A percentile compares a stretch with the other conserved stretches of the same genome.
phyloP scores from a whole-genome alignment of 2,113 vertebrate genomes.

The Poecile atricapillus region DNA sequence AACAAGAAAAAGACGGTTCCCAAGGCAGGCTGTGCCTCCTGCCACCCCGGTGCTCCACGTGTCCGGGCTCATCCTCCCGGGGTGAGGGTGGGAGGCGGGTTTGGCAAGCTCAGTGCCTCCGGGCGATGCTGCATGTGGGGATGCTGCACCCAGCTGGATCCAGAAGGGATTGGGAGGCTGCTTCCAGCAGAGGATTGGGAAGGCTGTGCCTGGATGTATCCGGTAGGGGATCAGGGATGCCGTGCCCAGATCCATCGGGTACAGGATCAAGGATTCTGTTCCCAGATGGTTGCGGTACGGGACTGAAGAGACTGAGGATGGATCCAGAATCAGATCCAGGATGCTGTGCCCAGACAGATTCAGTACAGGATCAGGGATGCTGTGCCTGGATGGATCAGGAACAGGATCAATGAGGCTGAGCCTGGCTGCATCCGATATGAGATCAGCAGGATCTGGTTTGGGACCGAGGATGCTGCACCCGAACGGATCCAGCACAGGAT shows the following conservation, averaged over 20 bases:
- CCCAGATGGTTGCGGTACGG: not conserved
- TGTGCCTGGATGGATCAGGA: not conserved
- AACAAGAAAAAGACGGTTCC: not conserved
- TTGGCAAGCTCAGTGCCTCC: not conserved
- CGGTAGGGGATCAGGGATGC: fast-evolving
- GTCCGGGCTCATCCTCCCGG: not conserved
- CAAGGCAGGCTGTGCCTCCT: not conserved
- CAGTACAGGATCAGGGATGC: not conserved
- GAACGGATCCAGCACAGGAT: not conserved
- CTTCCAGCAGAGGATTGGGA: not conserved
- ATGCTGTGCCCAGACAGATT: not conserved
- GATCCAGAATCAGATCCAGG: too few relatives aligned
- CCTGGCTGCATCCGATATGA: fast-evolving
- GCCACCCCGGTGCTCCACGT: not conserved
- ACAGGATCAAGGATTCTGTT: not conserved
- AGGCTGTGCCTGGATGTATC: not conserved
- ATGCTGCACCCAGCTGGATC: not conserved
- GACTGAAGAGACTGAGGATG: not conserved
- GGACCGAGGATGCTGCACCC: not conserved
- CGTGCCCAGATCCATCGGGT: not conserved
- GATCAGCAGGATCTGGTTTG: not conserved
- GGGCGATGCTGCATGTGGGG: not conserved
- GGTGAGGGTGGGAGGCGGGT: not conserved
- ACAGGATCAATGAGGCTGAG: fast-evolving
- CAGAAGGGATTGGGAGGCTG: not conserved